Base-by-base conservation (phyloP, 2,888 invertebrate species). In the Drosophila putrida region DNA sequence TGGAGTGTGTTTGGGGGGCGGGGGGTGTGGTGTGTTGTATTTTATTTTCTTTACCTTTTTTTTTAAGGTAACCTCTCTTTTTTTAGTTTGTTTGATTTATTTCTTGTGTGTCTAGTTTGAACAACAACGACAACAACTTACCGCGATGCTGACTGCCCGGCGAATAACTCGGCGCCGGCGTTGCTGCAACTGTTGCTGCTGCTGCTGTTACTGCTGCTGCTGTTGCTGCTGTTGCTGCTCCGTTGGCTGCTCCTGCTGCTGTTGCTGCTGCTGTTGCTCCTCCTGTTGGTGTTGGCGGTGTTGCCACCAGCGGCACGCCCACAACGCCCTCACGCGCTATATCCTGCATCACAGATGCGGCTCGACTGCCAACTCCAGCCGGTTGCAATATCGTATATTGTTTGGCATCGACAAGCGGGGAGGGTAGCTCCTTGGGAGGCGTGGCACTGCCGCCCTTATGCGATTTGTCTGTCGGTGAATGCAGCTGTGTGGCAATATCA, bases 301-400 rank as follows among this genome's bases (percentile, higher is more conserved):
- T 83, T 25, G 87, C 88, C 9, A 90, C 89, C 36, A 89, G 79
- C n/a, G 94, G 92, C 11, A 95, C 95, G 75, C 94, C 94, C 36
- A 94, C 94, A 46, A 95, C 94, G 46, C 95, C 95, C 82, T 95
- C 95, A 44, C 95, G 93, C 35, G 95, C 94, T 61, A 94, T 96
- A 91, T 97, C 97, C 91, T 97, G 96, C 90, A 97, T 94, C 25
- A 96, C 96, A 39, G 96, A 96, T 50, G 96, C 96, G 0, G 96
- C 96, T 53, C 96, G 94, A 25, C 97, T 96, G 4, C 96, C 96
- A 0, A 95, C 94, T 33, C 95, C 96, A 10, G 97, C 97, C 0
- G 97, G 97, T 92, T 97, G 97, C 73, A 97, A 93, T 80, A 97
- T 97, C 69, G 97, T 97, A 91, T 97, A 97, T 91, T 97, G 97